A percentile compares a stretch with the other conserved stretches of the same genome.
Evolutionary conservation across 2,797 vertebrate genomes (phyloP).

Genomic region (Cuniculus paca): DNA sequence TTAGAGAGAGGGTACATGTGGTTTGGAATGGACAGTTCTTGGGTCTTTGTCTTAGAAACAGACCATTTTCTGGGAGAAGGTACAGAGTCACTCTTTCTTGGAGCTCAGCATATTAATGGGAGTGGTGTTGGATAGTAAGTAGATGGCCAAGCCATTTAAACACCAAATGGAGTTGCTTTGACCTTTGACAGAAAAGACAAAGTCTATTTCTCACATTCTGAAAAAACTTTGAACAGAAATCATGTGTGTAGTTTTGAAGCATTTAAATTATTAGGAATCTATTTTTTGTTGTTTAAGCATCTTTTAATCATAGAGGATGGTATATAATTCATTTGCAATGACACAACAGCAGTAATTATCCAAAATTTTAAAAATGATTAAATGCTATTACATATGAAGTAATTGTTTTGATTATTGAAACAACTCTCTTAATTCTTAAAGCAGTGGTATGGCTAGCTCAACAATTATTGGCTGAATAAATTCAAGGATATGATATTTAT

Average conservation of each 20-base stretch:
- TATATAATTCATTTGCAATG: constrained; percentile 3
- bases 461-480: constrained; percentile 10
- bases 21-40: background rate
- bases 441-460: background rate
- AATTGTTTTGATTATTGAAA: background rate
- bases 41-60: background rate
- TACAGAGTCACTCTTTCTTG: background rate
- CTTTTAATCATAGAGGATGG: background rate
- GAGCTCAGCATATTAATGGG: background rate
- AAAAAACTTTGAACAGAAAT: background rate
- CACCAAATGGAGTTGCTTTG: background rate
- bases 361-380: constrained; percentile 57
- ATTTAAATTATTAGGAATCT: background rate
- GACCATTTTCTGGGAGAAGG: background rate
- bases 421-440: background rate
- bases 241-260: background rate
- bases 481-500: background rate
- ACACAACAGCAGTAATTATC: background rate
- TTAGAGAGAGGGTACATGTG: background rate
- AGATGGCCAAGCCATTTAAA: background rate
- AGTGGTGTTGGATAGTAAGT: background rate
- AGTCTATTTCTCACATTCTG: background rate
- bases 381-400: background rate
- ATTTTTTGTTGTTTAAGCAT: background rate
- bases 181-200: background rate